These are phyloP conservation scores for Ophion ventricosus DNA, from an alignment of 2,888 invertebrate genomes.

Conservation along the genomic window DNA sequence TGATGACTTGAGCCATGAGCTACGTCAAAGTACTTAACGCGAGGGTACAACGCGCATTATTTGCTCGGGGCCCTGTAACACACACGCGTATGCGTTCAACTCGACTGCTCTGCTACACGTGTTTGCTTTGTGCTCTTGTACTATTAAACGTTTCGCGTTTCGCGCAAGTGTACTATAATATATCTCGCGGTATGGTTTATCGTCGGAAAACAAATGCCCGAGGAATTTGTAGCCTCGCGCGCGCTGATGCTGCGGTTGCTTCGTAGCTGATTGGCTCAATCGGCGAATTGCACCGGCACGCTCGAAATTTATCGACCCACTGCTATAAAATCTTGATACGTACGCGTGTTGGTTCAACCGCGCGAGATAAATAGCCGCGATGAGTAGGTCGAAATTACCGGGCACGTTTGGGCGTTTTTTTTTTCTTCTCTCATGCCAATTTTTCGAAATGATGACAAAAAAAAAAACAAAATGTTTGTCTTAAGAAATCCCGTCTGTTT, in stretches of 20 bases:
- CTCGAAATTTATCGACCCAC: neutral
- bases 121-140: constrained; percentile 37
- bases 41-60: constrained; percentile 25
- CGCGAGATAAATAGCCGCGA: neutral
- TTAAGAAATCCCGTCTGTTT: too few species aligned
- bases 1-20: constrained; percentile 18
- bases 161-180: neutral
- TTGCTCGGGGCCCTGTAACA: constrained; percentile 15
- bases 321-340: neutral
- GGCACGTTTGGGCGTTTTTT: too few species aligned
- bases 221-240: constrained; percentile 23
- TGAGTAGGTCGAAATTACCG: too few species aligned
- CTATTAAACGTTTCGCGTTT: constrained; percentile 23
- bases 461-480: too few species aligned
- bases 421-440: too few species aligned
- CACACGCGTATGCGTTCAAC: neutral
- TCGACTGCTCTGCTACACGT: constrained; percentile 21
- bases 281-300: neutral
- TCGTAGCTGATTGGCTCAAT: constrained; percentile 16
- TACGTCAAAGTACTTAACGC: constrained; percentile 25
- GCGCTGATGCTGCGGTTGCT: neutral
- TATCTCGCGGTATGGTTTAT: constrained; percentile 25
- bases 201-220: constrained; percentile 26
- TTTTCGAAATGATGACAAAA: too few species aligned
- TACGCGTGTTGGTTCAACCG: neutral